Conservation (phyloP, 2,797 vertebrate genomes). For the Ispidina picta region DNA sequence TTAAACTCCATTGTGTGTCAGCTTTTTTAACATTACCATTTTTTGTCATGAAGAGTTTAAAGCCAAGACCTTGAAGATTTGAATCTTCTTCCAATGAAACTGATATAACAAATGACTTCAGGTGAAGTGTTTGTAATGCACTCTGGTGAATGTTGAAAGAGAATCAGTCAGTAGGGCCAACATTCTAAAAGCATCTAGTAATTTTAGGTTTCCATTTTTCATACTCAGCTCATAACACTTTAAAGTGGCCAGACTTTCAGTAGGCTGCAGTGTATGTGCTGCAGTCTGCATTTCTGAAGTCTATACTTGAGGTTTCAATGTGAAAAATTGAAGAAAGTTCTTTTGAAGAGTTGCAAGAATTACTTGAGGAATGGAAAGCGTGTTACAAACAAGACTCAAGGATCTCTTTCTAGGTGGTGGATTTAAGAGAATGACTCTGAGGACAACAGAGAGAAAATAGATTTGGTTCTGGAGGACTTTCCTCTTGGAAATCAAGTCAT, state of each 20-base stretch:
- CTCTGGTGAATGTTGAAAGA: not conserved
- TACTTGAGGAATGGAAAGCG: not conserved
- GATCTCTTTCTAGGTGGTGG: not conserved
- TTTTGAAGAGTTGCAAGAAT: not conserved
- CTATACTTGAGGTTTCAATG: not conserved
- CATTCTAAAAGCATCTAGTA: not conserved
- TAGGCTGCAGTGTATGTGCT: not conserved
- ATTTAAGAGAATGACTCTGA: not conserved
- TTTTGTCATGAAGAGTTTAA: not conserved
- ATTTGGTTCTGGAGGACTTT: not conserved
- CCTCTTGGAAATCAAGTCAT: not conserved
- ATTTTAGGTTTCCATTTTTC: not conserved
- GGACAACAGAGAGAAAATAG: not conserved
- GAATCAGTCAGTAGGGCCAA: not conserved
- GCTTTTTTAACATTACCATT: not conserved
- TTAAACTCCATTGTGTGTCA: not conserved
- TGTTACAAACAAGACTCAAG: not conserved
- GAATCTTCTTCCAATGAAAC: not conserved
- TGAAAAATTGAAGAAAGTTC: not conserved
- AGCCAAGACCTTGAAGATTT: not conserved
- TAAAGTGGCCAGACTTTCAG: not conserved
- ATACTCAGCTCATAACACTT: not conserved
- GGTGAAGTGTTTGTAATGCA: not conserved
- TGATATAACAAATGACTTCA: not conserved
- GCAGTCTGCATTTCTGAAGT: not conserved